Evolutionary conservation across 2,113 vertebrate genomes (phyloP), one percentile per base, ranked within the genome.

Genomic region (Callionymus lyra): DNA sequence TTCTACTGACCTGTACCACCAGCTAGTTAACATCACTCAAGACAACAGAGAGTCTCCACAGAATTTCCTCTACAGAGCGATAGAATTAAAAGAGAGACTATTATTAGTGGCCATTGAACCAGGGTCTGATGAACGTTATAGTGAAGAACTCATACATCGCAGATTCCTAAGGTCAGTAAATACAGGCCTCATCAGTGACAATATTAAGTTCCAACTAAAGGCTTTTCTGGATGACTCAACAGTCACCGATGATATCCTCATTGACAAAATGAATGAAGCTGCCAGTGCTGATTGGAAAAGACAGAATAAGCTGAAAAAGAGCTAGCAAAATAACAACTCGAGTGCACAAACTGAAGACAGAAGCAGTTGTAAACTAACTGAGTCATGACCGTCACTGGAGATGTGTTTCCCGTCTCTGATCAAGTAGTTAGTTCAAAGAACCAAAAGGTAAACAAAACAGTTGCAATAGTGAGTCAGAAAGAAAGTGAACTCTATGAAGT

Each of bases 21-120:
- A 9, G 31, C 16, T 59, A 2, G 11, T 59, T 1, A 53, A 52
- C 3, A 2, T 42, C 8, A 16, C 39, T 12, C 38, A 52, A 41
- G 48, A 46, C 9, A 50, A 6, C 6, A 1, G 1, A 4, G 43
- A 47, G 12, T 39, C 39, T 2, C 10, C 59, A 1, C 48, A 52
- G 1, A 63, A 52, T n/a, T 40, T 51, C 16, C 34, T 52, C 13
- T 56, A 50, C 1, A 47, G 47, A 34, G 9, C 34, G 1, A 43
- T 19, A 10, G 43, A 56, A 14, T 12, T 50, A 15, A 62, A 56
- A 9, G 53, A 51, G 14, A 56, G 47, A 2, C 34, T 63, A 15
- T n/a, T 56, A 2, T 21, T 63, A 1, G 8, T 18, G 6, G 34
- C 31, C 2, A 42, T 15, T 11, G 31, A 63, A 5, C 31, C n/a